A percentile compares a stretch with the other conserved stretches of the same genome.
These are phyloP conservation scores for Polia nebulosa DNA, from an alignment of 2,888 invertebrate species.

Conservation along the genomic window DNA sequence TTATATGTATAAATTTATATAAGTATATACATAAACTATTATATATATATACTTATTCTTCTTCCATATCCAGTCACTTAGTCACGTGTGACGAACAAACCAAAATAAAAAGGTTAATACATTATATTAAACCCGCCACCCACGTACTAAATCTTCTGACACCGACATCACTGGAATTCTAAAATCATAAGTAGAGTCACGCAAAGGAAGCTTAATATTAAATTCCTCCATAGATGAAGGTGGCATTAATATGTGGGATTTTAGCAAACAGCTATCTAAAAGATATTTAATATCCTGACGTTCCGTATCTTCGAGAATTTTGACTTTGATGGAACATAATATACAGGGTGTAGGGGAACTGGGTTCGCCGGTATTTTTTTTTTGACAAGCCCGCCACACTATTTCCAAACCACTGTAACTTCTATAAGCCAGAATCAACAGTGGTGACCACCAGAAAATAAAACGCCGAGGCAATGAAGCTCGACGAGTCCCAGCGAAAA, in stretches of 20 bases:
- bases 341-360: too few relatives aligned
- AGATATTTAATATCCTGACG: constrained; percentile 55
- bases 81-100: neutral
- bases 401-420: too few relatives aligned
- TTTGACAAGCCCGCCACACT: too few relatives aligned
- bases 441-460: too few relatives aligned
- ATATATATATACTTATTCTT: neutral
- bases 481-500: too few relatives aligned
- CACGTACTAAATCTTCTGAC: constrained; percentile 30
- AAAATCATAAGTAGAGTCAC: constrained; percentile 50
- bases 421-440: too few relatives aligned
- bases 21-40: too few relatives aligned
- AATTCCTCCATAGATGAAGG: constrained; percentile 54
- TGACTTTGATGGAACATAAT: neutral
- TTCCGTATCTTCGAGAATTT: constrained; percentile 29
- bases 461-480: too few relatives aligned
- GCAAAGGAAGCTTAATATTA: constrained; percentile 57
- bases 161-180: constrained; percentile 30
- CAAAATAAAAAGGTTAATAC: constrained; percentile 3
- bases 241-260: constrained; percentile 49
- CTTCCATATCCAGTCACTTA: constrained; percentile 6
- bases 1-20: too few relatives aligned
- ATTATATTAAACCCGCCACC: neutral
- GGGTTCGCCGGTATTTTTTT: too few relatives aligned
- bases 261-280: constrained; percentile 33